A percentile compares a stretch with the other conserved stretches of the same genome.
These are phyloP conservation scores for Tapirus terrestris DNA, from an alignment of 2,113 vertebrate genomes.

Conservation along the genomic window DNA sequence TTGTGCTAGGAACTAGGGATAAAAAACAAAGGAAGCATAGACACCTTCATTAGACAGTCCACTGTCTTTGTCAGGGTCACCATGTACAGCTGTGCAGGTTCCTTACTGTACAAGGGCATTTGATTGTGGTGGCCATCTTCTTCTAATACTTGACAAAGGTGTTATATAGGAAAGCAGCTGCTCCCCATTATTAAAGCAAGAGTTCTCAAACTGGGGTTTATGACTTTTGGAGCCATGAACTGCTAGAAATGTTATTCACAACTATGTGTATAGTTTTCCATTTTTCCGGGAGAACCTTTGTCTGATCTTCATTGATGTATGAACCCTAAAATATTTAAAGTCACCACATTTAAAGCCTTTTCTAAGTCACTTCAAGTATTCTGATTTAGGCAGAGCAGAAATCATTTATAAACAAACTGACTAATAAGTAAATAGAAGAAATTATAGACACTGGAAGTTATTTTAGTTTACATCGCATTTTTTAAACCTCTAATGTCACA, in stretches of 20 bases:
- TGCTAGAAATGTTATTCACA: neutral
- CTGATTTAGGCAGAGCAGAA: constrained; percentile 39
- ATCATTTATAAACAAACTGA: neutral
- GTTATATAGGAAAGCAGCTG: neutral
- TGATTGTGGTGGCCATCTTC: neutral
- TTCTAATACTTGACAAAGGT: neutral
- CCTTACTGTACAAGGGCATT: neutral
- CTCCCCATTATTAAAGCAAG: neutral
- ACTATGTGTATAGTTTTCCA: neutral
- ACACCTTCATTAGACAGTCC: neutral
- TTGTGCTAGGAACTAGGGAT: neutral
- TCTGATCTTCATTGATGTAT: neutral
- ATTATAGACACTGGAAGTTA: constrained; percentile 31
- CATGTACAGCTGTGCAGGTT: neutral
- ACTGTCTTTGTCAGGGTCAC: neutral
- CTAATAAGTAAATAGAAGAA: constrained; percentile 29
- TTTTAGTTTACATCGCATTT: neutral
- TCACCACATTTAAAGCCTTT: neutral
- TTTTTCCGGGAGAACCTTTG: neutral
- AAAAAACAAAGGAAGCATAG: neutral
- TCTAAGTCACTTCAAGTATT: constrained; percentile 47
- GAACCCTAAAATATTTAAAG: constrained; percentile 6
- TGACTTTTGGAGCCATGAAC: neutral
- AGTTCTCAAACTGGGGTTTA: neutral
- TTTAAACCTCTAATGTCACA: neutral